Percentiles rank a stretch among this genome's conserved stretches.
Conservation (phyloP, 2,797 vertebrate genomes). For the Mustela erminea region DNA sequence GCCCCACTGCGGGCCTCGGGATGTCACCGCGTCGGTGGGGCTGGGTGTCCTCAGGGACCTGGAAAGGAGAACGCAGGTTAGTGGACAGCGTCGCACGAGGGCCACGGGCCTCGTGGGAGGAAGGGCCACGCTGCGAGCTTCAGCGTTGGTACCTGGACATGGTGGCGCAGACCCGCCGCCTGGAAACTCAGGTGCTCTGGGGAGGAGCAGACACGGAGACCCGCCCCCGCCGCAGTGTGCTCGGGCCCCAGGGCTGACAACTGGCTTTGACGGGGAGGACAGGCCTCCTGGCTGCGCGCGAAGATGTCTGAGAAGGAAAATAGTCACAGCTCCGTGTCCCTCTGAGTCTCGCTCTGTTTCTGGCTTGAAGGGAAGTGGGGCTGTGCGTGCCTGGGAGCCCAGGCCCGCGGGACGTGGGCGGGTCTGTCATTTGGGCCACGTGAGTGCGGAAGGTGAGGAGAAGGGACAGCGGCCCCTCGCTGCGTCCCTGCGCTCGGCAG, state of each 20-base stretch:
- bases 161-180: accelerated
- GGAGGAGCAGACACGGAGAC: accelerated
- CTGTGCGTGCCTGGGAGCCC: accelerated
- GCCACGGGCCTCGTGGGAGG: not conserved
- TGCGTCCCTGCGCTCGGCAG: too few relatives aligned
- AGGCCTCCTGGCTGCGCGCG: not conserved
- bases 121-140: accelerated
- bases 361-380: accelerated
- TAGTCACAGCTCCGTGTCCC: accelerated
- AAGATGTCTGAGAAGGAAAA: not conserved
- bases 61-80: slow-evolving; percentile 46
- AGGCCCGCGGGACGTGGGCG: accelerated
- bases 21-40: accelerated
- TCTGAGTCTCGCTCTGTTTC: accelerated
- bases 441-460: accelerated
- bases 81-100: not conserved
- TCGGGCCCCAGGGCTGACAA: not conserved
- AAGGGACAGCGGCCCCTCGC: too few relatives aligned
- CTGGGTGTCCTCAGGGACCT: slow-evolving; percentile 39
- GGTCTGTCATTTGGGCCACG: accelerated
- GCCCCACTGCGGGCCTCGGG: not conserved
- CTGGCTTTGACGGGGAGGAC: not conserved
- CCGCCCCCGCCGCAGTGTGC: accelerated
- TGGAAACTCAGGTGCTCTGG: accelerated
- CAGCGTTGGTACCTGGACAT: accelerated